phyloP scores from a whole-genome alignment of 2,888 invertebrate species.

The Caenorhabditis sp. region DNA sequence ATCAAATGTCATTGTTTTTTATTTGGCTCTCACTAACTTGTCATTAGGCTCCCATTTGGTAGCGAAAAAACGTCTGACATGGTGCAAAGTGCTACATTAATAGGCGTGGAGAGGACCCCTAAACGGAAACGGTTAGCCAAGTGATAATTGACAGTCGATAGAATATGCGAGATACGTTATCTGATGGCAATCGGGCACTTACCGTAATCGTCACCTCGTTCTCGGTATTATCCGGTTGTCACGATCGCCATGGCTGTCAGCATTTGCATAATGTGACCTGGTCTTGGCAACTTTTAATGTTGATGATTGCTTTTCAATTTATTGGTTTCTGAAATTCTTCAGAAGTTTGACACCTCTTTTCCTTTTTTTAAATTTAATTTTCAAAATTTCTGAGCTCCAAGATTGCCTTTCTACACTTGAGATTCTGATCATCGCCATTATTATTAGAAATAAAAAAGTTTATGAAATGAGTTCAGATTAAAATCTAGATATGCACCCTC shows the following conservation, averaged over 20 bases:
- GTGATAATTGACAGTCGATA: slow-evolving; percentile 34
- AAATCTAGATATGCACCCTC: slow-evolving; percentile 21
- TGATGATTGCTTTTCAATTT: neutral
- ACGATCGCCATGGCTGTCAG: slow-evolving; percentile 33
- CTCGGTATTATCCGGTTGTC: slow-evolving; percentile 53
- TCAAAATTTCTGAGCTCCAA: neutral
- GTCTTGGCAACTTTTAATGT: neutral
- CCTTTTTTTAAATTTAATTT: neutral
- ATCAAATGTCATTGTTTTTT: slow-evolving; percentile 43
- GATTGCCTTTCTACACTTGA: neutral
- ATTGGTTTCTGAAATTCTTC: neutral
- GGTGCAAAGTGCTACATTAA: slow-evolving; percentile 25
- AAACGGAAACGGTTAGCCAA: slow-evolving; percentile 36
- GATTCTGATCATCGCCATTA: slow-evolving; percentile 9
- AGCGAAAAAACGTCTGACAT: neutral
- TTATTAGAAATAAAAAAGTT: slow-evolving; percentile 33
- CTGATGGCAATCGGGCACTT: slow-evolving; percentile 33
- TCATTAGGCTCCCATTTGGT: slow-evolving; percentile 48
- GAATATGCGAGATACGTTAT: slow-evolving; percentile 47
- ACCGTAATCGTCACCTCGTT: slow-evolving; percentile 51
- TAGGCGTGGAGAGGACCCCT: neutral
- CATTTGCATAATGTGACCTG: neutral
- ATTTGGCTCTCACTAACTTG: slow-evolving; percentile 32
- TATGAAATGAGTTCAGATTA: slow-evolving; percentile 55
- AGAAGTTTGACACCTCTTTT: neutral